phyloP scores from a whole-genome alignment of 2,113 vertebrate species.

The Pollachius pollachius region DNA sequence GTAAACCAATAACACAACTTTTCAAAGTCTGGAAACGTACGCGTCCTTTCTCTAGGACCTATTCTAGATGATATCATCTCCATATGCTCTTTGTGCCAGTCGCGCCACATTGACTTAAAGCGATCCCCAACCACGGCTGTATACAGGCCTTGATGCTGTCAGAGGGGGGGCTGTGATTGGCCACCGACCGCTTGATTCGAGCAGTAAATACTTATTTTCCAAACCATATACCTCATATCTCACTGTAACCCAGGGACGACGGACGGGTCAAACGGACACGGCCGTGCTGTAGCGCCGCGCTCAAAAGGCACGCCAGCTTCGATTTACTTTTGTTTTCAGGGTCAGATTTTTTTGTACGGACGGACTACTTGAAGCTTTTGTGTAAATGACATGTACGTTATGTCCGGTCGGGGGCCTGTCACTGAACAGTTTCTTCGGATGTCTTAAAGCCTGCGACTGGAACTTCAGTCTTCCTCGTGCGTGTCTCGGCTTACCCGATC shows the following conservation, averaged over 20 bases:
- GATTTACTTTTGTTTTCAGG: neutral
- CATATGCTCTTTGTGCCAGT: neutral
- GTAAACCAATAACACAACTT: conserved; percentile 58
- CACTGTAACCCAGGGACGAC: conserved; percentile 69
- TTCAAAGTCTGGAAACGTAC: too few species aligned
- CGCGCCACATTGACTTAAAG: conserved; percentile 41
- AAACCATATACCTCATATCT: conserved; percentile 76
- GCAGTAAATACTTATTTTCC: conserved; percentile 47
- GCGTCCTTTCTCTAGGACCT: too few species aligned
- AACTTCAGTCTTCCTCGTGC: conserved; percentile 23
- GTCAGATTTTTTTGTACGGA: neutral
- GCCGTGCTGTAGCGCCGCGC: conserved; percentile 62
- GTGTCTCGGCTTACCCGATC: conserved; percentile 13
- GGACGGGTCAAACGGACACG: conserved; percentile 38
- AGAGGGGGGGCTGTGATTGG: conserved; percentile 49
- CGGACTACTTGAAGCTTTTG: conserved; percentile 40
- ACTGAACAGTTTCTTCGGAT: neutral
- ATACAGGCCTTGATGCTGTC: conserved; percentile 23
- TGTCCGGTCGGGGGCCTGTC: neutral
- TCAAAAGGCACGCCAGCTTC: conserved; percentile 49
- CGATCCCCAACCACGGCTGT: conserved; percentile 78
- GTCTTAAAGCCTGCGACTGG: conserved; percentile 30
- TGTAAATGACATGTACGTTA: conserved; percentile 37
- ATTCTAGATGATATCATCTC: too few species aligned
- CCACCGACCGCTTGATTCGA: conserved; percentile 39